phyloP scores from a whole-genome alignment of 2,797 vertebrate species.

The Hozukius guyotensis region DNA sequence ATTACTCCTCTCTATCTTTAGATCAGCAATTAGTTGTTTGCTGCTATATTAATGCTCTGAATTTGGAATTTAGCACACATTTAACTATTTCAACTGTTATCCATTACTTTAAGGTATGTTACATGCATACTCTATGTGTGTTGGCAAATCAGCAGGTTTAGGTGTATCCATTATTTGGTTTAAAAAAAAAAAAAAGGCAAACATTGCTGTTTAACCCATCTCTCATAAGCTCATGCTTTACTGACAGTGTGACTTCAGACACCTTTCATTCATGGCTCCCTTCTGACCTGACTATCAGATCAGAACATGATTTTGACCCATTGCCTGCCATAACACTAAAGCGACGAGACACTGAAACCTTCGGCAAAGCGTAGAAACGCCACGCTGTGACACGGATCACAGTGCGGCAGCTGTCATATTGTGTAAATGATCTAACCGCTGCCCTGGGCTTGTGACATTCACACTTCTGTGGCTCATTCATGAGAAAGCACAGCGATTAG shows the following conservation, averaged over 20 bases:
- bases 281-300: not conserved
- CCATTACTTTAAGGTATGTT: not conserved
- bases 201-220: not conserved
- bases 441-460: slow-evolving; percentile 56
- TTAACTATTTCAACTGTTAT: not conserved
- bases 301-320: slow-evolving; percentile 31
- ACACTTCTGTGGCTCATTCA: slow-evolving; percentile 19
- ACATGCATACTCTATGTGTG: not conserved
- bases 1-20: not conserved
- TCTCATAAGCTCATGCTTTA: slow-evolving; percentile 1
- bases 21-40: not conserved
- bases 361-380: slow-evolving; percentile 10
- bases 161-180: not conserved
- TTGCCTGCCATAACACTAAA: slow-evolving; percentile 30
- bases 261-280: not conserved
- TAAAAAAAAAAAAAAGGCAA: not conserved
- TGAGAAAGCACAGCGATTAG: not conserved
- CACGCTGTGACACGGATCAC: slow-evolving; percentile 27
- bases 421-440: slow-evolving; percentile 41
- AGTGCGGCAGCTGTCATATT: slow-evolving; percentile 63
- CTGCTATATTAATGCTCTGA: not conserved
- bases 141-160: not conserved
- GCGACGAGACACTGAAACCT: slow-evolving; percentile 36
- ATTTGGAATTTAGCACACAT: not conserved
- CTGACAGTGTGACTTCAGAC: slow-evolving; percentile 11